Base-by-base conservation (phyloP, 1,140 invertebrate species). In the Pseudomyrmex pallidus region DNA sequence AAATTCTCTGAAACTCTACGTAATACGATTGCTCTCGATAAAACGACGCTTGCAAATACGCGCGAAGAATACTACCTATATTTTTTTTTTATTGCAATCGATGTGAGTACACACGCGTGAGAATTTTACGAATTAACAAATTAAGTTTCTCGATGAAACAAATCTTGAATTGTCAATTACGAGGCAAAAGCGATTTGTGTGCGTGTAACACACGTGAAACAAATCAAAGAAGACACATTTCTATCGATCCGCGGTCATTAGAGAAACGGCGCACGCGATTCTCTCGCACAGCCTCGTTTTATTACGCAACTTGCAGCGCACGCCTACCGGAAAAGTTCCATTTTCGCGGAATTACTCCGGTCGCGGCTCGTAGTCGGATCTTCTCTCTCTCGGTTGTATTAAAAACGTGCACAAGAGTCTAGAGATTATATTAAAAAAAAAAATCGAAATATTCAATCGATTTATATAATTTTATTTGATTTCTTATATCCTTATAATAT, bases 251-350 rank as follows among this genome's bases (percentile, higher is more conserved):
- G 78, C 59, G 44, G 76, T 56, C 70, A 68, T 48, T 74, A 56
- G 74, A 82, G 74, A 88, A 82, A 85, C 62, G 59, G 35, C 52
- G 46, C 68, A 59, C 67, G 17, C 44, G 74, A 64, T 72, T 73
- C 61, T 73, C 84, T 35, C 35, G 35, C 35, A 52, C 17, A 63
- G 44, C 17, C 72, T 62, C 54, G 35, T 17, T 35, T 48, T 22
- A 73, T 87, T 87, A 80, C 22, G 67, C 48, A 85, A 85, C 67
- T 62, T 12, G 50, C 57, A 46, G 48, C 57, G 70, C 64, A 70
- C 76, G 74, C 82, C 77, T 74, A 88, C 85, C 85, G 88, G 87
- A 88, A 85, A 90, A 85, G 82, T 90, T 90, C 56, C 74, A 74
- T 88, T 87, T 89, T 87, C 62, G 35, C 59, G 52, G 63, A 76